Conservation (phyloP, 1,140 invertebrate species). For the Meloidogyne exigua region DNA sequence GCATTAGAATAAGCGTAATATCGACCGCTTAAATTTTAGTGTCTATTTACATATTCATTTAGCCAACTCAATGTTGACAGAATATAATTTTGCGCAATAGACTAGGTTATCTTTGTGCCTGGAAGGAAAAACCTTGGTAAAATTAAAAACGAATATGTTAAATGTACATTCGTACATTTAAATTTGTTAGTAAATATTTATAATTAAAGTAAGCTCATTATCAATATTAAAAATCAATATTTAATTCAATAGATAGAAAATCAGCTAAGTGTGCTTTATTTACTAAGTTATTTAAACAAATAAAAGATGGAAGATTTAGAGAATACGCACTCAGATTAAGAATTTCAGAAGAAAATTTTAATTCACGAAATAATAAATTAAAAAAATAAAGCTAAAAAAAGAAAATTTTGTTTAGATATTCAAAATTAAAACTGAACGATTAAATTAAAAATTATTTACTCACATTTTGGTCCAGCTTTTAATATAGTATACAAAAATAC, state of each 20-base stretch:
- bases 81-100: constrained; percentile 2
- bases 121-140: not conserved
- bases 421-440: too few species aligned
- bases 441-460: too few species aligned
- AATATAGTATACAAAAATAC: too few species aligned
- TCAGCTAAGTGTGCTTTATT: not conserved
- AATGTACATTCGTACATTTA: too few species aligned
- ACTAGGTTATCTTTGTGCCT: not conserved
- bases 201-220: too few species aligned
- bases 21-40: not conserved
- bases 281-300: not conserved
- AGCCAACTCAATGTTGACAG: not conserved
- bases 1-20: not conserved
- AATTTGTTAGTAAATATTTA: too few species aligned
- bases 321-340: not conserved
- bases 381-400: too few species aligned
- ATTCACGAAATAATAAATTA: too few species aligned
- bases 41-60: not conserved
- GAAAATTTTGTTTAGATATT: not conserved
- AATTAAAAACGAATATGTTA: not conserved
- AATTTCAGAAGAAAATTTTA: too few species aligned
- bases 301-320: not conserved
- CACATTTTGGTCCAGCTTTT: too few species aligned
- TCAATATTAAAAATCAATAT: too few species aligned
- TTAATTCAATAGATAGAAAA: too few species aligned